phyloP scores from a whole-genome alignment of 2,797 vertebrate genomes.

The Microctenopoma steveboyesi region DNA sequence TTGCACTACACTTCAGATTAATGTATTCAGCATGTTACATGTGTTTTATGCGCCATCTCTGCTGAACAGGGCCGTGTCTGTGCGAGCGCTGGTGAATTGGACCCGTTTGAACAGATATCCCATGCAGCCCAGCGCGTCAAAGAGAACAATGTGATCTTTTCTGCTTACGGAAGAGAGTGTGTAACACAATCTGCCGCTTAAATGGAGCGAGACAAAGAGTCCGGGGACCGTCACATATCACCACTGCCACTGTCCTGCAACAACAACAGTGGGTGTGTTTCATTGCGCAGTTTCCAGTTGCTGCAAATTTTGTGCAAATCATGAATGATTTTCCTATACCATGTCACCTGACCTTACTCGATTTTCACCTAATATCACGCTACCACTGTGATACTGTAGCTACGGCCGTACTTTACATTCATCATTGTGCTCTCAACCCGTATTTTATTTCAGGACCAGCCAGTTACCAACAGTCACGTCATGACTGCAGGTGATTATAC shows the following conservation, averaged over 20 bases:
- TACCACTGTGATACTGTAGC: slow-evolving; percentile 8
- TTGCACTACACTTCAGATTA: slow-evolving; percentile 48
- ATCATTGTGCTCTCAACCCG: slow-evolving; percentile 1
- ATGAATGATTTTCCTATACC: slow-evolving; percentile 66
- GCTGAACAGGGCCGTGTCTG: slow-evolving; percentile 53
- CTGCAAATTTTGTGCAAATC: slow-evolving; percentile 71
- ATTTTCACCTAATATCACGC: slow-evolving; percentile 37
- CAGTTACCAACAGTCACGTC: slow-evolving; percentile 3
- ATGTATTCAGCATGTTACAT: slow-evolving; percentile 63
- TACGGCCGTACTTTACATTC: too few species aligned
- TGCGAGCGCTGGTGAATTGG: slow-evolving; percentile 45
- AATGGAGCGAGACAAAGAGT: slow-evolving; percentile 77
- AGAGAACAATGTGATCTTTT: slow-evolving; percentile 75
- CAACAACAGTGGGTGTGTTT: slow-evolving; percentile 73
- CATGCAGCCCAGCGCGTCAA: slow-evolving; percentile 59
- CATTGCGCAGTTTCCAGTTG: slow-evolving; percentile 61
- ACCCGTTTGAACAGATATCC: slow-evolving; percentile 63
- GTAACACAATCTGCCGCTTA: slow-evolving; percentile 74
- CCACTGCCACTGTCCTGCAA: slow-evolving; percentile 51
- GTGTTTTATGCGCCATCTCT: slow-evolving; percentile 37
- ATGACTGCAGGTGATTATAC: slow-evolving; percentile 27
- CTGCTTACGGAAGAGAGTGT: slow-evolving; percentile 69
- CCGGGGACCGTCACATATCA: slow-evolving; percentile 63
- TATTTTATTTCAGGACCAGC: slow-evolving; percentile 12
- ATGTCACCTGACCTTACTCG: slow-evolving; percentile 43